Conservation (phyloP, 2,113 vertebrate species). For the Cephalophus harveyi region DNA sequence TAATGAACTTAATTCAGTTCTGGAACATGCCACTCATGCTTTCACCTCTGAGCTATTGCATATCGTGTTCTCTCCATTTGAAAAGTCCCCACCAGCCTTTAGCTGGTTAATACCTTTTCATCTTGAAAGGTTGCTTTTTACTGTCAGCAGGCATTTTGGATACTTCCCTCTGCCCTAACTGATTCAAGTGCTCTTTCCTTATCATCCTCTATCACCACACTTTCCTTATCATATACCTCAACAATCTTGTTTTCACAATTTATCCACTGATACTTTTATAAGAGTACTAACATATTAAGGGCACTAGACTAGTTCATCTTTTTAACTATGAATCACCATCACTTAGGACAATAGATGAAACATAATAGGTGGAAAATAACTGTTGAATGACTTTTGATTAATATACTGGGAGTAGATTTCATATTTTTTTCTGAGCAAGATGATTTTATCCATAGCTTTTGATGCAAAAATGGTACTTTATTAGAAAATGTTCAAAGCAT, state of each 20-base stretch:
- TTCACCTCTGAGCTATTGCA: neutral
- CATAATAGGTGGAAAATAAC: neutral
- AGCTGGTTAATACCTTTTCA: neutral
- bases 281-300: neutral
- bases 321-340: neutral
- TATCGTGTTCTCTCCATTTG: neutral
- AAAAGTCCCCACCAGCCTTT: rapidly evolving
- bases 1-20: neutral
- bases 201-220: rapidly evolving
- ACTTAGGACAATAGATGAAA: neutral
- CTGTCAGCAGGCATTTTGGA: neutral
- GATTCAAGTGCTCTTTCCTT: neutral
- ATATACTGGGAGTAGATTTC: neutral
- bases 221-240: neutral
- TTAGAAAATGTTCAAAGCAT: neutral
- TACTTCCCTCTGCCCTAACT: rapidly evolving
- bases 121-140: neutral
- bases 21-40: neutral
- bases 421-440: neutral
- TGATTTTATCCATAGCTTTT: neutral
- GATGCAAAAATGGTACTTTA: neutral
- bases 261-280: neutral
- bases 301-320: neutral
- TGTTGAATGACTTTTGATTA: neutral
- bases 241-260: neutral